A percentile compares a stretch with the other conserved stretches of the same genome.
phyloP scores from a whole-genome alignment of 2,113 vertebrate species.

The Bufo gargarizans region DNA sequence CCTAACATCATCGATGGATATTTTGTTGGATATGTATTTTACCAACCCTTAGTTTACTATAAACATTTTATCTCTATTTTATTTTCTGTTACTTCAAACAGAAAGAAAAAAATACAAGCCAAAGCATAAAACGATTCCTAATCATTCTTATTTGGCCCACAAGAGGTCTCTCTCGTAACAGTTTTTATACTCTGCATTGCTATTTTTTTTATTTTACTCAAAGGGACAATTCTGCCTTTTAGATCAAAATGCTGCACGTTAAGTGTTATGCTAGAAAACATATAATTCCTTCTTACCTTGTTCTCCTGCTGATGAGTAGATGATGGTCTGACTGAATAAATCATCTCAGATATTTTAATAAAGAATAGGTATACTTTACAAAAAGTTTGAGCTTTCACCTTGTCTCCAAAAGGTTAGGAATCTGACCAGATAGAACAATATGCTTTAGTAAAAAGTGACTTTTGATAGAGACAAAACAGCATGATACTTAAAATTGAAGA shows the following conservation, averaged over 20 bases:
- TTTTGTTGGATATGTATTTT: not conserved
- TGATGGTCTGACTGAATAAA: conserved; percentile 77
- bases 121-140: conserved; percentile 58
- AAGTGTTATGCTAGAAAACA: conserved; percentile 74
- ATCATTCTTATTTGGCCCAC: conserved; percentile 70
- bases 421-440: conserved; percentile 69
- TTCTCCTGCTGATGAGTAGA: conserved; percentile 76
- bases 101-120: not conserved
- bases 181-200: conserved; percentile 71
- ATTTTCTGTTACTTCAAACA: not conserved
- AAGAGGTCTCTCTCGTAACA: conserved; percentile 95
- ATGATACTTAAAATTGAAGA: conserved; percentile 60
- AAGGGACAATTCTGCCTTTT: conserved; percentile 78
- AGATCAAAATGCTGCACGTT: conserved; percentile 72
- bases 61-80: conserved; percentile 32
- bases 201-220: conserved; percentile 76
- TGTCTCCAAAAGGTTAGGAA: conserved; percentile 70
- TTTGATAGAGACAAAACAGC: conserved; percentile 53
- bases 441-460: conserved; percentile 59
- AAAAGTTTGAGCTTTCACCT: conserved; percentile 77
- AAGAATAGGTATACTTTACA: conserved; percentile 68
- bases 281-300: conserved; percentile 74
- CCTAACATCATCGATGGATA: not conserved
- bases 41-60: not conserved
- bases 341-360: conserved; percentile 76